Conservation (phyloP, 2,797 vertebrate species). For the Chloroceryle inda region DNA sequence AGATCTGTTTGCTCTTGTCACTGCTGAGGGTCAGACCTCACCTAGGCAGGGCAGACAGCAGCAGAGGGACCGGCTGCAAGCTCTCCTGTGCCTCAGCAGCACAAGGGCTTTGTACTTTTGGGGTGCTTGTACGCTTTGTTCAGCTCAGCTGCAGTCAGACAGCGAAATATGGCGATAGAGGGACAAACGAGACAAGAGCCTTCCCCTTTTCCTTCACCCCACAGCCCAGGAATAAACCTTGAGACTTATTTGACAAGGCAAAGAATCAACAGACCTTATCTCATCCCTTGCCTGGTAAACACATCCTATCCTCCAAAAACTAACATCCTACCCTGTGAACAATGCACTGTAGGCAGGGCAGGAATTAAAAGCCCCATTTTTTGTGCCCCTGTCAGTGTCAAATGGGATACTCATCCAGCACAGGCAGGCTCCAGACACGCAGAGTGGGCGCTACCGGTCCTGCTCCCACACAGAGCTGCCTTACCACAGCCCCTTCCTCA, state of each 20-base stretch:
- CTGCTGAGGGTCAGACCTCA: not conserved
- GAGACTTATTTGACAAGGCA: not conserved
- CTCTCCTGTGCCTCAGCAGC: not conserved
- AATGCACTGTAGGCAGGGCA: not conserved
- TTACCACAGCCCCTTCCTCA: too few relatives aligned
- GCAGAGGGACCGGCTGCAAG: not conserved
- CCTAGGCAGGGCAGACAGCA: not conserved
- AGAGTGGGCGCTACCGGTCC: too few relatives aligned
- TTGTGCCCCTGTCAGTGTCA: too few relatives aligned
- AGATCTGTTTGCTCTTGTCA: not conserved
- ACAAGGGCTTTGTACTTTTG: not conserved
- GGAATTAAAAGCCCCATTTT: not conserved
- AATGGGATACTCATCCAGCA: not conserved
- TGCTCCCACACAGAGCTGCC: not conserved
- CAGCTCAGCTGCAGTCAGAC: not conserved
- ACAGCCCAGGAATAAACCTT: not conserved
- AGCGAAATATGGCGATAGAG: rapidly evolving
- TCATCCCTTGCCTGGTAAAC: not conserved
- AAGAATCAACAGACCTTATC: not conserved
- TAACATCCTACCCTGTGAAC: not conserved
- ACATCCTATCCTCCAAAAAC: not conserved
- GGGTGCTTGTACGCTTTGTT: too few relatives aligned
- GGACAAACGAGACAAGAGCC: not conserved
- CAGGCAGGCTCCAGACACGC: not conserved
- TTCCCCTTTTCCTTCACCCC: not conserved